phyloP scores from a whole-genome alignment of 2,113 vertebrate genomes.

The Piaya cayana region DNA sequence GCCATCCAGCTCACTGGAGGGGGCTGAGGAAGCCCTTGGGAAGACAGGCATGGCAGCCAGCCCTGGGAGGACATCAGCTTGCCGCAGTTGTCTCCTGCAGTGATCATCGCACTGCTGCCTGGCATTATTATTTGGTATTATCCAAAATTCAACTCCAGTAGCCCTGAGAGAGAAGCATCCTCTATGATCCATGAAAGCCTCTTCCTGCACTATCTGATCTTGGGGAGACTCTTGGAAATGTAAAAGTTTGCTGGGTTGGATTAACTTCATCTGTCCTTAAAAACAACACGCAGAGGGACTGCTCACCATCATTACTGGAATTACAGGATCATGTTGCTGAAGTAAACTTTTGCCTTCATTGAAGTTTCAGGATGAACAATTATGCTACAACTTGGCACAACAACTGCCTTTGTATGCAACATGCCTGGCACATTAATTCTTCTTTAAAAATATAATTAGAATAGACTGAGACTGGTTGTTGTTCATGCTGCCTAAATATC shows the following conservation, averaged over 20 bases:
- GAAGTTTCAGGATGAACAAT: slow-evolving; percentile 32
- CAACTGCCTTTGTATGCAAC: not conserved
- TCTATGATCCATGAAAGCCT: not conserved
- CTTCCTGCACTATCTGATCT: not conserved
- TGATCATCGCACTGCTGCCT: not conserved
- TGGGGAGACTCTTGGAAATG: not conserved
- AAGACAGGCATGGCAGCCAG: not conserved
- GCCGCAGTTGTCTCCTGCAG: not conserved
- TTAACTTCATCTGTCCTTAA: not conserved
- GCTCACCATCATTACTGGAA: not conserved
- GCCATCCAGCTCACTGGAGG: accelerated
- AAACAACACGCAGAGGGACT: not conserved
- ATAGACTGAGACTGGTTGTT: not conserved
- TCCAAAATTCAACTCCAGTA: not conserved
- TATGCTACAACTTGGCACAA: slow-evolving; percentile 18
- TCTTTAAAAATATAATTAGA: slow-evolving; percentile 15
- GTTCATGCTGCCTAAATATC: slow-evolving; percentile 23
- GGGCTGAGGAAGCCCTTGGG: not conserved
- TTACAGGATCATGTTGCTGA: not conserved
- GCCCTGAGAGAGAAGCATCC: not conserved
- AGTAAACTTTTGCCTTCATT: slow-evolving; percentile 31
- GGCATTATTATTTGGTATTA: not conserved
- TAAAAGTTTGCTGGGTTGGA: not conserved
- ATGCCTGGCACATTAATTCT: not conserved
- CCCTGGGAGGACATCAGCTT: not conserved